Evolutionary conservation across 2,113 vertebrate species (phyloP), one percentile per base, ranked within the genome.

Genomic region (Oreochromis spilurus): DNA sequence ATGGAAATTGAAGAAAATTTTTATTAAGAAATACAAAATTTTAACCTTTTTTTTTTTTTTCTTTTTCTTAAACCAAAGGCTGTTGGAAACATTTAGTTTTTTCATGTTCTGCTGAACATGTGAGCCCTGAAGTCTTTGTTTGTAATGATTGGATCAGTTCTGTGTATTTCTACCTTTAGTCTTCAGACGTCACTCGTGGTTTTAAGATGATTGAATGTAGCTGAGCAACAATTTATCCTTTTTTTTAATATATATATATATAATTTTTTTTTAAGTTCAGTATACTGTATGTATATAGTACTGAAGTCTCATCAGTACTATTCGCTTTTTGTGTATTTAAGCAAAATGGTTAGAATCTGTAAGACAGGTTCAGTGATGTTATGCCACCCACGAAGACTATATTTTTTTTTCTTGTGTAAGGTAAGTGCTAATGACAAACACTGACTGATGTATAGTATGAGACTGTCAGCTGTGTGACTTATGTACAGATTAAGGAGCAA

Each of bases 181-280:
- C 29, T 34, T 62, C 58, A 36, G 58, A 62, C 16, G 19, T 62
- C 75, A 70, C 85, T 77, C 11, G 31, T 82, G 84, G 72, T 90
- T 93, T 92, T 87, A 89, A 91, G 67, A 84, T 86, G 79, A 91
- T 62, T 92, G 93, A 94, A 94, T 95, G 93, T 94, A 94, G 92
- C 93, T 53, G 34, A 89, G 88, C 89, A 84, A 58, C 83, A 55
- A 7, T 60, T 87, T 81, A 38, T 82, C 55, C 83, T 79, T 77
- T 82, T 67, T 55, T 85, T 70, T 84, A 5, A 11, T 9, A 24
- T 9, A 34, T 34, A 34, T 34, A 36, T 8, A 36, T 38, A 4
- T 17, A 19, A 19, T 3, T 34, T 62, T 7, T 60, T 62, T 65
- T 36, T 81, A 67, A 84, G 57, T 67, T 57, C 78, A 72, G 26